Percentiles rank a stretch among this genome's conserved stretches.
Evolutionary conservation across 1,140 invertebrate genomes (phyloP).

Genomic region (Hypothenemus hampei): DNA sequence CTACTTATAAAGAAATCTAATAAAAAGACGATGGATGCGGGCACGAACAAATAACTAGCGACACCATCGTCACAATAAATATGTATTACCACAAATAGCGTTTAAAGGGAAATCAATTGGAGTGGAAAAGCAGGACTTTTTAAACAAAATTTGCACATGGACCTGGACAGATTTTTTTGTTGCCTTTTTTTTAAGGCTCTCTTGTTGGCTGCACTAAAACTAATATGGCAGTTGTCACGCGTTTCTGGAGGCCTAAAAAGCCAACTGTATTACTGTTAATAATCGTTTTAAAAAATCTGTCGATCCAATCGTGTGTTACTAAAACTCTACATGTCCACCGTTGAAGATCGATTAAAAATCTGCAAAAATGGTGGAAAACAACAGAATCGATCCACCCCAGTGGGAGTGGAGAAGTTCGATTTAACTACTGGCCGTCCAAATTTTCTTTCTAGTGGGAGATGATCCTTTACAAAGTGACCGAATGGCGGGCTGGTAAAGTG

Average conservation of each 20-base stretch:
- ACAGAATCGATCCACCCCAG: too few species aligned
- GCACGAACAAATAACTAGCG: slow-evolving; percentile 6
- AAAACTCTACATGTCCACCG: too few species aligned
- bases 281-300: slow-evolving; percentile 7
- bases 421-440: too few species aligned
- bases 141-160: slow-evolving; percentile 3
- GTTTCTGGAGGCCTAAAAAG: slow-evolving; percentile 1
- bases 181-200: background rate
- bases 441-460: too few species aligned
- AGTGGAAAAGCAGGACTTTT: background rate
- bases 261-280: slow-evolving; percentile 8
- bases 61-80: background rate
- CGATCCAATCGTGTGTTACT: slow-evolving; percentile 10
- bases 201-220: slow-evolving; percentile 36
- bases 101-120: background rate
- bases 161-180: slow-evolving; percentile 14
- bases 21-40: too few species aligned
- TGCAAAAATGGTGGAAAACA: too few species aligned
- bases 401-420: too few species aligned
- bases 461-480: too few species aligned
- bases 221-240: slow-evolving; percentile 37
- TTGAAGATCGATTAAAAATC: too few species aligned
- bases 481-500: slow-evolving; percentile 37
- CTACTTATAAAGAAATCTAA: too few species aligned
- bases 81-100: background rate